Conservation (phyloP, 1,140 invertebrate species). For the Lasioglossum baleicum region DNA sequence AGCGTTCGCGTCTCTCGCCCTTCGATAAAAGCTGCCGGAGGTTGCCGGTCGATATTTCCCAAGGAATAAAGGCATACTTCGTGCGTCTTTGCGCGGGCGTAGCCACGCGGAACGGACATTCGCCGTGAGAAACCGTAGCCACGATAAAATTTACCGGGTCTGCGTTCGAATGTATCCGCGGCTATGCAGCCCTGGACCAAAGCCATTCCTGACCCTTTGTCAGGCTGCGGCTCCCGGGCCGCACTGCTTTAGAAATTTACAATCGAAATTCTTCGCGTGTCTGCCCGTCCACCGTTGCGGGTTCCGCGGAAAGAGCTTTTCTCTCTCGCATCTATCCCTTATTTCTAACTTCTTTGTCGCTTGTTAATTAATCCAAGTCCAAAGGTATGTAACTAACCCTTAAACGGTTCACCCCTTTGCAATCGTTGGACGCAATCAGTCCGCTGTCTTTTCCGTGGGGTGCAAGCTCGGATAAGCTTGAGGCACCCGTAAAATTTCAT, state of each 20-base stretch:
- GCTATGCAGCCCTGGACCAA: background rate
- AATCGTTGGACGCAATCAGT: too few relatives aligned
- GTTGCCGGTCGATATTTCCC: conserved; percentile 31
- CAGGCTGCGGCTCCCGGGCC: background rate
- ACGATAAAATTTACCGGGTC: conserved; percentile 37
- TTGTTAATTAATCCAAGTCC: background rate
- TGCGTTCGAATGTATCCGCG: conserved; percentile 20
- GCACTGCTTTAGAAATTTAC: conserved; percentile 20
- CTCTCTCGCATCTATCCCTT: background rate
- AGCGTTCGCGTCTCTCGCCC: background rate
- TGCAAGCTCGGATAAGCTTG: too few relatives aligned
- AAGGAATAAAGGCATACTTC: conserved; percentile 53
- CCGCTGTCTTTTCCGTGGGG: too few relatives aligned
- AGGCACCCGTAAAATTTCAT: too few relatives aligned
- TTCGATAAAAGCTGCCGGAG: background rate
- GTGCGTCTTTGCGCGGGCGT: conserved; percentile 34
- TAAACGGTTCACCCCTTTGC: too few relatives aligned
- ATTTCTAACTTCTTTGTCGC: background rate
- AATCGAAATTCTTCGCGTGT: conserved; percentile 31
- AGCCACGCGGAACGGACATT: conserved; percentile 59
- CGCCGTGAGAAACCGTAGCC: conserved; percentile 42
- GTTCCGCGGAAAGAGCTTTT: background rate
- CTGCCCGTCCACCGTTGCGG: background rate
- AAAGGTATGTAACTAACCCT: too few relatives aligned
- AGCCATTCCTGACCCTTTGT: conserved; percentile 27